These are phyloP conservation scores for Aleiodes sp. DNA, from an alignment of 1,140 invertebrate genomes.

Conservation along the genomic window DNA sequence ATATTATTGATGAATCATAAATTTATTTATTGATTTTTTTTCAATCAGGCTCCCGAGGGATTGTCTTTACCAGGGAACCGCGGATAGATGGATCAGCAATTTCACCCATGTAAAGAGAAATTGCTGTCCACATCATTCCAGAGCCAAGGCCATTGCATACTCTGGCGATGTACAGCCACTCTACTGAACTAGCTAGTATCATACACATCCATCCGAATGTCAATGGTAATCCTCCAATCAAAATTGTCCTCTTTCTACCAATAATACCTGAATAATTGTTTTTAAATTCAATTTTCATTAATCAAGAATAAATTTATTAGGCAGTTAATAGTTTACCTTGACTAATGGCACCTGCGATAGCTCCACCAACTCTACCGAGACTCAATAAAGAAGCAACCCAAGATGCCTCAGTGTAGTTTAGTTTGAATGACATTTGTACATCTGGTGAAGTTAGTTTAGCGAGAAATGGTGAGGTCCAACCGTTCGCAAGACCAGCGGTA, in stretches of 20 bases:
- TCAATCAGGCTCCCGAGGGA: background rate
- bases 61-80: slow-evolving; percentile 68
- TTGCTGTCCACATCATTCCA: slow-evolving; percentile 66
- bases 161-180: slow-evolving; percentile 65
- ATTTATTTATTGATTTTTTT: background rate
- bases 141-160: slow-evolving; percentile 66
- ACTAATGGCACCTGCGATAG: slow-evolving; percentile 48
- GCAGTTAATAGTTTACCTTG: slow-evolving; percentile 52
- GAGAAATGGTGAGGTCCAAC: slow-evolving; percentile 63
- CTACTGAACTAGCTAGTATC: slow-evolving; percentile 54
- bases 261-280: slow-evolving; percentile 63
- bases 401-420: slow-evolving; percentile 54
- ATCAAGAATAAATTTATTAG: background rate
- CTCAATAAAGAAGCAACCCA: slow-evolving; percentile 61
- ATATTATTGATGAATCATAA: background rate
- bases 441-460: slow-evolving; percentile 54
- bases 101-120: slow-evolving; percentile 68
- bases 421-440: slow-evolving; percentile 39
- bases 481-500: slow-evolving; percentile 54
- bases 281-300: background rate
- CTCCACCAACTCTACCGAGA: slow-evolving; percentile 56
- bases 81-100: slow-evolving; percentile 69
- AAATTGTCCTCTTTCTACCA: slow-evolving; percentile 67
- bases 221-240: slow-evolving; percentile 63
- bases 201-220: slow-evolving; percentile 66